phyloP scores from a whole-genome alignment of 2,113 vertebrate genomes.

The Petaurus breviceps region DNA sequence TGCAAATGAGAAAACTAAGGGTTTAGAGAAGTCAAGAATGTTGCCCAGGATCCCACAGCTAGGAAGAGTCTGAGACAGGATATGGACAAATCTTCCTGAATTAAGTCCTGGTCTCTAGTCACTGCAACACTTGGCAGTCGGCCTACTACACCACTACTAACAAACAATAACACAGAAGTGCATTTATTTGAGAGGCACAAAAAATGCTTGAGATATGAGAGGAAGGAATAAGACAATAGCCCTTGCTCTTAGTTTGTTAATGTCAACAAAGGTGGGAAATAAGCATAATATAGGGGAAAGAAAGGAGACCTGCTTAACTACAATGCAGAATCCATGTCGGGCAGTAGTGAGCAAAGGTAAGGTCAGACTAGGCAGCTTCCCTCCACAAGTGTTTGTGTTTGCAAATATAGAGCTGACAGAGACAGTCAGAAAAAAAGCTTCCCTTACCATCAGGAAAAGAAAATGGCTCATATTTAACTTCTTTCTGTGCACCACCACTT shows the following conservation, averaged over 20 bases:
- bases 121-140: neutral
- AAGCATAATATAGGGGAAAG: neutral
- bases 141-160: neutral
- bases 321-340: neutral
- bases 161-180: neutral
- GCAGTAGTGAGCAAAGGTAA: neutral
- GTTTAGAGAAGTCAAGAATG: neutral
- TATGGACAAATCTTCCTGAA: neutral
- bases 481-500: constrained; percentile 86
- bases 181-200: neutral
- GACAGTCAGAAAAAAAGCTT: constrained; percentile 31
- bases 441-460: constrained; percentile 95
- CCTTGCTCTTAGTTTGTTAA: neutral
- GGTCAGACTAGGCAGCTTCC: neutral
- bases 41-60: neutral
- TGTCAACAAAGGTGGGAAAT: neutral
- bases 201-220: neutral
- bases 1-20: neutral
- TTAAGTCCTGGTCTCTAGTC: neutral
- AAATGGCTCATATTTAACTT: constrained; percentile 93
- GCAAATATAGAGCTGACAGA: neutral
- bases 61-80: neutral
- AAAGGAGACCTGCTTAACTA: neutral
- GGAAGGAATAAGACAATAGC: neutral
- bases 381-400: neutral